phyloP scores from a whole-genome alignment of 2,113 vertebrate species.

The Notiomystis cincta region DNA sequence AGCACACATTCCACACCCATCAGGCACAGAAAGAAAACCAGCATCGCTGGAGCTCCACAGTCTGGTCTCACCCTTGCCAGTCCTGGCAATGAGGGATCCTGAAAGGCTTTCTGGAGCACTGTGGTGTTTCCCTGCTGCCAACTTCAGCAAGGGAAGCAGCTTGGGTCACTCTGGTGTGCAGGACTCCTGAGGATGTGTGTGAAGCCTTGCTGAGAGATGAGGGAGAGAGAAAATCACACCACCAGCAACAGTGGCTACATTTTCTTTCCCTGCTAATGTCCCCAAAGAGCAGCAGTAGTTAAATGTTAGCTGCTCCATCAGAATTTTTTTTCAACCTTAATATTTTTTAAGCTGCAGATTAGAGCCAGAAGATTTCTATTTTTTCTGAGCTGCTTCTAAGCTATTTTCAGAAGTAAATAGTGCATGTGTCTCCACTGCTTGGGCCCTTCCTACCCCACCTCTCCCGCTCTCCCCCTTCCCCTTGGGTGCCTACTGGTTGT shows the following conservation, averaged over 20 bases:
- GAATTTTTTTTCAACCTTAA: not conserved
- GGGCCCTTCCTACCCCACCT: not conserved
- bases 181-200: not conserved
- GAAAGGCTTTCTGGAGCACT: not conserved
- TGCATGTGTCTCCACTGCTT: not conserved
- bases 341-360: not conserved
- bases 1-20: not conserved
- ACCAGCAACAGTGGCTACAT: not conserved
- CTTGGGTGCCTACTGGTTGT: not conserved
- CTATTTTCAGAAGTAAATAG: not conserved
- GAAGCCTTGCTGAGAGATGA: not conserved
- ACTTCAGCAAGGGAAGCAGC: not conserved
- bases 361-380: not conserved
- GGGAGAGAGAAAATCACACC: not conserved
- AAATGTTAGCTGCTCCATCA: not conserved
- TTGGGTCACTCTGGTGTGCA: not conserved
- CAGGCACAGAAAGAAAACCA: not conserved
- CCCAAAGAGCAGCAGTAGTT: not conserved
- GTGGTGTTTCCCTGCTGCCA: not conserved
- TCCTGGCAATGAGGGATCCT: not conserved
- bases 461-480: not conserved
- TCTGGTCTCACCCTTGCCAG: not conserved
- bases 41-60: fast-evolving
- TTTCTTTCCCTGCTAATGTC: not conserved
- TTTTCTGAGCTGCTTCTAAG: not conserved